Evolutionary conservation across 2,888 invertebrate species (phyloP).

Genomic region (Dasypolia templi): DNA sequence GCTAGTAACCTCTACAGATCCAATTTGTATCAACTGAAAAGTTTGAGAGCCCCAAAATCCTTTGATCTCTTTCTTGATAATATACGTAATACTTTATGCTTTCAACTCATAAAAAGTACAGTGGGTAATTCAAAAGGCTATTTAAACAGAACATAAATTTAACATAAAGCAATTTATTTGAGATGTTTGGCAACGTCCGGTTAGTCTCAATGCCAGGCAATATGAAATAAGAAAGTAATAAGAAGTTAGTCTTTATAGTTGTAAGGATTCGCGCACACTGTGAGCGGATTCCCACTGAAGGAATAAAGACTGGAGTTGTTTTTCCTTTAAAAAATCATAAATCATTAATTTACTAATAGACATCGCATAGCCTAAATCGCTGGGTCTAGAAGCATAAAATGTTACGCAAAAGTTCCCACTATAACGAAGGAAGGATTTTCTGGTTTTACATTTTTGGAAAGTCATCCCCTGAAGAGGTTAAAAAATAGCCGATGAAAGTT

Average conservation of each 20-base stretch:
- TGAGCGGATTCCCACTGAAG: too few relatives aligned
- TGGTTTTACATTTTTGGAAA: too few relatives aligned
- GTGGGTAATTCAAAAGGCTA: slow-evolving; percentile 39
- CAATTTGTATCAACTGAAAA: too few relatives aligned
- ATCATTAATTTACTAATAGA: neutral
- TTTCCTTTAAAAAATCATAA: neutral
- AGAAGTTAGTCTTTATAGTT: slow-evolving; percentile 33
- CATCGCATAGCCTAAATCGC: neutral
- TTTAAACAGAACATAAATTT: slow-evolving; percentile 43
- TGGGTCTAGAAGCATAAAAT: too few relatives aligned
- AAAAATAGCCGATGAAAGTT: neutral
- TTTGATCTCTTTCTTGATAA: too few relatives aligned
- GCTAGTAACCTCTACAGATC: too few relatives aligned
- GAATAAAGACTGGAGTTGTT: neutral
- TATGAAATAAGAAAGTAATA: slow-evolving; percentile 50
- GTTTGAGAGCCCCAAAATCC: too few relatives aligned
- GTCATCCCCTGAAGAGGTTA: neutral
- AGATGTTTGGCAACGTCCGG: slow-evolving; percentile 57
- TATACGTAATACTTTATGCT: slow-evolving; percentile 18
- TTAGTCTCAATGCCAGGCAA: slow-evolving; percentile 50
- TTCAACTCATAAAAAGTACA: slow-evolving; percentile 14
- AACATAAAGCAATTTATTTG: slow-evolving; percentile 44
- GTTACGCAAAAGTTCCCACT: neutral
- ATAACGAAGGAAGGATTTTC: neutral
- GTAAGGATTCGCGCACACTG: slow-evolving; percentile 42